Evolutionary conservation across 2,888 invertebrate species (phyloP).

Genomic region (Dexiosoma caninum): DNA sequence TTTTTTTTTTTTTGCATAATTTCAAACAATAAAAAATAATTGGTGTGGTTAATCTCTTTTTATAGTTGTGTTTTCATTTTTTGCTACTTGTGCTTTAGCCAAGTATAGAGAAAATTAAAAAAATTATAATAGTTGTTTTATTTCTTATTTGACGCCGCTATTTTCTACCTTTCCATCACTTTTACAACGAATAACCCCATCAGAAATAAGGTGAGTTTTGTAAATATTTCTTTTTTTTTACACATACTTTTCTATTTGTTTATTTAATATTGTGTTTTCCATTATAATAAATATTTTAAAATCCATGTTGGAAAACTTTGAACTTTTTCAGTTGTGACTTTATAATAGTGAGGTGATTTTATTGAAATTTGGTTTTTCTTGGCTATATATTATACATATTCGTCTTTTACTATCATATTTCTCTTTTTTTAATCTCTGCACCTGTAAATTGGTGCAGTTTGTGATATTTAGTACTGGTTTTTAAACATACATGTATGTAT

Average conservation of each 20-base stretch:
- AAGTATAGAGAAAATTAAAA: slow-evolving; percentile 61
- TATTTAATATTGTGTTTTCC: too few relatives aligned
- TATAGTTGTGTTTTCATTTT: slow-evolving; percentile 27
- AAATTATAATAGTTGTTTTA: slow-evolving; percentile 46
- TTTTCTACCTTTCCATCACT: too few relatives aligned
- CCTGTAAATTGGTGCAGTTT: slow-evolving; percentile 37
- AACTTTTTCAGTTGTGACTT: background rate
- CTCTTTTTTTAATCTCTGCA: slow-evolving; percentile 19
- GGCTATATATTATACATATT: too few relatives aligned
- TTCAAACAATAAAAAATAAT: slow-evolving; percentile 13
- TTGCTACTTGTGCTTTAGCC: slow-evolving; percentile 40
- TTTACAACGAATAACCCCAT: background rate
- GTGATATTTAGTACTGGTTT: slow-evolving; percentile 7
- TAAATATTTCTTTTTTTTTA: background rate
- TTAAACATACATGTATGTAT: background rate
- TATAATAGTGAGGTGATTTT: too few relatives aligned
- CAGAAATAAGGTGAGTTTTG: slow-evolving; percentile 26
- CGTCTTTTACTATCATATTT: background rate
- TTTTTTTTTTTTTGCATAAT: slow-evolving; percentile 38
- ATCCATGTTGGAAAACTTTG: background rate
- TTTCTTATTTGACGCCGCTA: slow-evolving; percentile 34
- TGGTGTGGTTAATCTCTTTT: slow-evolving; percentile 42
- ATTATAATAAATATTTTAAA: too few relatives aligned
- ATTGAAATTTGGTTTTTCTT: too few relatives aligned
- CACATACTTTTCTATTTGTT: too few relatives aligned